A percentile compares a stretch with the other conserved stretches of the same genome.
These are phyloP conservation scores for Eleginops maclovinus DNA, from an alignment of 2,113 vertebrate genomes.

Conservation along the genomic window DNA sequence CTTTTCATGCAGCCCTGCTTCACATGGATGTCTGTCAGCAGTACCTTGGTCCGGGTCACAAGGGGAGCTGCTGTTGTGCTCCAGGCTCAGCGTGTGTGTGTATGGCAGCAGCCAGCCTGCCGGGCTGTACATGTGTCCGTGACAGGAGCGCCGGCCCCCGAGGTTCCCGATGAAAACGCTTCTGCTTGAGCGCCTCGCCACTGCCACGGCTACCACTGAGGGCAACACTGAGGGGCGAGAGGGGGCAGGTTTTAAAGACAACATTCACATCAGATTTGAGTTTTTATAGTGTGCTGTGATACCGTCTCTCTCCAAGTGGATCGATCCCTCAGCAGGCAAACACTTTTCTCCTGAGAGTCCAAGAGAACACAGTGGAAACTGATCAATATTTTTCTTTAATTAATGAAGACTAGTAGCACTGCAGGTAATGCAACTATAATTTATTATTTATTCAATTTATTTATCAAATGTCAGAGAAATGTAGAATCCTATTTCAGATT, in stretches of 20 bases:
- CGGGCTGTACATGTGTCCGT: constrained; percentile 88
- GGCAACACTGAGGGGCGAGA: constrained; percentile 79
- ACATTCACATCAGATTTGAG: neutral
- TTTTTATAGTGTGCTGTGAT: constrained; percentile 2
- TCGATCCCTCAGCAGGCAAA: constrained; percentile 57
- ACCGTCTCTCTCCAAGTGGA: constrained; percentile 80
- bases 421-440: neutral
- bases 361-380: constrained; percentile 12
- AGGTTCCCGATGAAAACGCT: constrained; percentile 84
- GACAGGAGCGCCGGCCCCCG: constrained; percentile 88
- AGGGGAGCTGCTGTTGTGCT: constrained; percentile 73
- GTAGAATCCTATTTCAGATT: too few species aligned
- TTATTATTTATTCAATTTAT: neutral
- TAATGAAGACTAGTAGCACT: neutral
- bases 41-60: constrained; percentile 88
- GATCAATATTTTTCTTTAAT: neutral
- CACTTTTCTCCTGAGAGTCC: constrained; percentile 79
- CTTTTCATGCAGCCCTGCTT: neutral
- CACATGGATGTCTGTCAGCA: neutral
- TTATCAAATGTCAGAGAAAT: neutral
- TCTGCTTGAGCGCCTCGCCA: constrained; percentile 84
- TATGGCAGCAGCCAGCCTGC: constrained; percentile 90
- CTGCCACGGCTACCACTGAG: constrained; percentile 83
- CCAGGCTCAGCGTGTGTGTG: constrained; percentile 76
- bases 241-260: neutral